Evolutionary conservation across 2,113 vertebrate genomes (phyloP).

Genomic region (Rafetus swinhoei): DNA sequence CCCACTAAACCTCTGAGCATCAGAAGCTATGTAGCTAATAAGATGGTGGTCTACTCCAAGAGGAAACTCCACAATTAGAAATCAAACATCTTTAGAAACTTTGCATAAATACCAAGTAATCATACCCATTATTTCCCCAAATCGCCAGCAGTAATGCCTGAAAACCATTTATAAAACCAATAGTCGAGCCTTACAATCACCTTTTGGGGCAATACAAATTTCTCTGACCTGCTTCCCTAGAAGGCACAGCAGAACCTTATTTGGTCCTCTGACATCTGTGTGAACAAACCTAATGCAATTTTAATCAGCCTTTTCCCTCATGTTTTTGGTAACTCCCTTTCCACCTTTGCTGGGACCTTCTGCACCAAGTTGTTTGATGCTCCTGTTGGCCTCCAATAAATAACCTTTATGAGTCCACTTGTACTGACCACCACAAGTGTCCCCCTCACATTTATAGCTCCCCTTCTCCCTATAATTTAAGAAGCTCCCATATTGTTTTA

Average conservation of each 20-base stretch:
- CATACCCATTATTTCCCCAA: background rate
- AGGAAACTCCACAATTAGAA: background rate
- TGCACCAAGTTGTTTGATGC: background rate
- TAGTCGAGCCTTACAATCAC: background rate
- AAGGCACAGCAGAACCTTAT: too few species aligned
- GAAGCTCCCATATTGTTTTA: background rate
- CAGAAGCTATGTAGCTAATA: background rate
- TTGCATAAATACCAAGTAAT: background rate
- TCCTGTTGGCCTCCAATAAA: background rate
- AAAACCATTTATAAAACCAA: background rate
- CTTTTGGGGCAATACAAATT: background rate
- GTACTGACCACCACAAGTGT: background rate
- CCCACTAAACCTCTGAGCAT: background rate
- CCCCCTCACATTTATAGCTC: too few species aligned
- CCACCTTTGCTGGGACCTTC: background rate
- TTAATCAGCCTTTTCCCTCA: background rate
- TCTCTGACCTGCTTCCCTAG: background rate
- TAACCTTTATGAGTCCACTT: background rate
- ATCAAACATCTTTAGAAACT: background rate
- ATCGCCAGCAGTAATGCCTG: background rate
- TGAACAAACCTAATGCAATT: background rate
- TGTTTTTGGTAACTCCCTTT: background rate
- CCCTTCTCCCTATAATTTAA: background rate
- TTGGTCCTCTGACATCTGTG: background rate
- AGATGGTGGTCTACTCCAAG: background rate